Evolutionary conservation across 1,140 invertebrate species (phyloP).

Genomic region (Drosophila arawakana): DNA sequence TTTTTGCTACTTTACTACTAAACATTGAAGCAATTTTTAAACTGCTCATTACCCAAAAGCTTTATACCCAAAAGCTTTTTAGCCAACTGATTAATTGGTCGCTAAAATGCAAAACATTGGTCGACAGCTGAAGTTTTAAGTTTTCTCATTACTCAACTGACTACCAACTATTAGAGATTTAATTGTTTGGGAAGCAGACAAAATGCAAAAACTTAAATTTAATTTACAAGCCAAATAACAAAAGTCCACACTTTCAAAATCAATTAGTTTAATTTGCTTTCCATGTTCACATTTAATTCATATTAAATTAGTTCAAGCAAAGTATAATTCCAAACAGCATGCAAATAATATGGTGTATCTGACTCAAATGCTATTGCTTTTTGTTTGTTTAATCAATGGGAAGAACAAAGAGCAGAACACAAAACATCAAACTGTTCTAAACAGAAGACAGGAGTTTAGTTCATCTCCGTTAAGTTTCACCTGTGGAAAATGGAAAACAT

Average conservation of each 20-base stretch:
- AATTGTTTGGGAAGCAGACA: constrained; percentile 32
- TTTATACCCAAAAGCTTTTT: not conserved
- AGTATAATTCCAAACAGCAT: constrained; percentile 31
- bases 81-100: constrained; percentile 30
- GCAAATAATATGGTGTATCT: constrained; percentile 55
- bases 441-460: not conserved
- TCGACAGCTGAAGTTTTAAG: constrained; percentile 21
- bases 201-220: constrained; percentile 2
- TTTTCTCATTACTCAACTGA: constrained; percentile 28
- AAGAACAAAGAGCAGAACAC: constrained; percentile 56
- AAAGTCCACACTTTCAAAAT: constrained; percentile 32
- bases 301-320: constrained; percentile 9
- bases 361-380: constrained; percentile 75
- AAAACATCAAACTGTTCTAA: constrained; percentile 42
- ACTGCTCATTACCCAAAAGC: not conserved
- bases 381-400: constrained; percentile 64
- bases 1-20: not conserved
- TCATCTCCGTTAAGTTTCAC: not conserved
- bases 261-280: constrained; percentile 54
- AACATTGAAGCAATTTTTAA: not conserved
- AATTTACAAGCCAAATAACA: constrained; percentile 25
- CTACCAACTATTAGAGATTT: not conserved
- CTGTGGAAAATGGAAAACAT: constrained; percentile 70
- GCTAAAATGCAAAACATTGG: not conserved
- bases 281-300: constrained; percentile 4